Base-by-base conservation (phyloP, 2,113 vertebrate species). In the Chunga burmeisteri region DNA sequence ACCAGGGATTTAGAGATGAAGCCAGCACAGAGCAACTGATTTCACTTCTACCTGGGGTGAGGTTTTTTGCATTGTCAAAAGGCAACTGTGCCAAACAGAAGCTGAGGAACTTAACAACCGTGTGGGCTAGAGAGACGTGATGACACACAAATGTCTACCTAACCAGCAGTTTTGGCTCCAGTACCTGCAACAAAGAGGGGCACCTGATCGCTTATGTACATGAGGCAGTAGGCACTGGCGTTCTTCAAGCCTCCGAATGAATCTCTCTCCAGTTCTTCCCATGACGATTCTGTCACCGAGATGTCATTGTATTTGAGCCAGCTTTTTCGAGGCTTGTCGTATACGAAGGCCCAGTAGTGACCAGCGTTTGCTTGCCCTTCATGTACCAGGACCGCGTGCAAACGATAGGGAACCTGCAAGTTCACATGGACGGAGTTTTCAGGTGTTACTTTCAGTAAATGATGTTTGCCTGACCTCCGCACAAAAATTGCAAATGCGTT, bases 271-370 rank as follows among this genome's bases (percentile, higher is more conserved):
- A 99, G 96, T 94, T 99, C 99, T 58, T 99, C 99, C 99, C 99
- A 99, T 0, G 99, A 99, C 0, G 99, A 98, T 73, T 99, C 99
- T 0, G 98, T 99, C 88, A 99, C 99, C 3, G 98, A 98, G 58
- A 99, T 97, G 83, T 99, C 99, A 3, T 99, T 99, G 97, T 99
- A 99, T 78, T 99, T 99, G 72, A 99, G 99, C 99, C 99, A 99
- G 91, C 97, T 98, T n/a, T 98, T 97, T 36, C 98, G 98, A 44
- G 97, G 92, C 46, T 99, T 99, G 96, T 99, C 98, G 7, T 98
- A 99, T 59, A 99, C 98, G 79, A 99, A 99, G n/a, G 99, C 99
- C 99, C 99, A 99, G 98, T 99, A 99, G 95, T 99, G 99, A 12
- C 99, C 99, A 0, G 99, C 99, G 3, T 99, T 99, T 1, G 99